Base-by-base conservation (phyloP, 2,113 vertebrate genomes). In the Miniopterus natalensis region DNA sequence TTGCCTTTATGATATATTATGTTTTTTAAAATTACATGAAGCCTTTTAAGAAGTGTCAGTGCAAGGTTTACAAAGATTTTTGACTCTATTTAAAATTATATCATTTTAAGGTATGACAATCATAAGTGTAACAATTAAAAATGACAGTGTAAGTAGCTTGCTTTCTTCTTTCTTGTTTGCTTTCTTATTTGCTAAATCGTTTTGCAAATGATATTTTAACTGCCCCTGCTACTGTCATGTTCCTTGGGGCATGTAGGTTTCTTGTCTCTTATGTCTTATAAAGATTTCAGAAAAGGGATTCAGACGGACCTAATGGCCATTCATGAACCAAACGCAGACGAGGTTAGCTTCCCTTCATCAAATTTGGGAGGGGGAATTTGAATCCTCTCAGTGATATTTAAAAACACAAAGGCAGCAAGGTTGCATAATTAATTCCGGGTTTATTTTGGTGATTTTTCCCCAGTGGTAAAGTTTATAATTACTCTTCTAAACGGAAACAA, bases 131-230 rank as follows among this genome's bases (percentile, higher is more conserved):
- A n/a, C 31, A 84, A 65, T 88, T 55, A 86, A 92, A 83, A 86
- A 77, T 88, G 51, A n/a, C 7, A 73, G 15, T 49, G 4, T 88
- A 77, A 59, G 3, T 88, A 77, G 51, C 11, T 92, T 80, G 71
- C 36, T 81, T 0, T 94, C 40, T 78, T 90, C 25, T 51, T 93
- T n/a, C 27, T 77, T 61, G 18, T 27, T 80, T 83, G 31, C 14
- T 55, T 92, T 11, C 40, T 86, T 40, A 85, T 83, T 94, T 87
- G 23, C 66, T 61, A 45, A 71, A 81, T 93, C 57, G 29, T 66
- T 94, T 89, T 94, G 15, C 59, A 92, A 94, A 90, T 92, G 77
- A 53, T 93, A 53, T 84, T 90, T 95, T 75, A 81, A 77, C 68
- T 73, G 25, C 1, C 68, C 1, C 17, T 20, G 81, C 17, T 77